phyloP scores from a whole-genome alignment of 92 coral and sea anemone species.

The Galaxea fascicularis region DNA sequence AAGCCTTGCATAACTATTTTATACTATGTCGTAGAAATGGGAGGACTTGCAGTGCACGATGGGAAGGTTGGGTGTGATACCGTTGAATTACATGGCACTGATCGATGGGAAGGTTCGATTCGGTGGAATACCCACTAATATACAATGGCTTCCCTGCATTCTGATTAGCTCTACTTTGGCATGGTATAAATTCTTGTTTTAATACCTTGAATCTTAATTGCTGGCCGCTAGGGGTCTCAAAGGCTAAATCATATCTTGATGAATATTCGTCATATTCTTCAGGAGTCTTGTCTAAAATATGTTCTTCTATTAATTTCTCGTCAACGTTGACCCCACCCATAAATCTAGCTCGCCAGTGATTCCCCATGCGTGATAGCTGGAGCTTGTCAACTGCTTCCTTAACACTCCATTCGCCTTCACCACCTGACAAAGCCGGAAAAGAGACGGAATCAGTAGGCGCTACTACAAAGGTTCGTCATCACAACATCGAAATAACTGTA shows the following conservation, averaged over 20 bases:
- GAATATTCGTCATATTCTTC: constrained; percentile 13
- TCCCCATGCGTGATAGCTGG: background rate
- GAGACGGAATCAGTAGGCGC: background rate
- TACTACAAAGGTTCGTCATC: too few relatives aligned
- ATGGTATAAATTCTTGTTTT: background rate
- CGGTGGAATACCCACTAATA: too few relatives aligned
- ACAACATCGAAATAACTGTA: too few relatives aligned
- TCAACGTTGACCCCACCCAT: background rate
- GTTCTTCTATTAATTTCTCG: constrained; percentile 1
- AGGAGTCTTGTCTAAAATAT: background rate
- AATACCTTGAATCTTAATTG: constrained; percentile 5
- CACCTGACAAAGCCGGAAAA: background rate
- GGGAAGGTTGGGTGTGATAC: too few relatives aligned
- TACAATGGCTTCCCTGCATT: background rate
- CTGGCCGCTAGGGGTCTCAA: background rate
- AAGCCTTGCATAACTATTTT: too few relatives aligned
- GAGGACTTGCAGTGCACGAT: too few relatives aligned
- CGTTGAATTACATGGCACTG: too few relatives aligned
- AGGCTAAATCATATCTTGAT: constrained; percentile 24
- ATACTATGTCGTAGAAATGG: too few relatives aligned
- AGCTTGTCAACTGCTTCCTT: background rate
- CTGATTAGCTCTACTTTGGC: background rate
- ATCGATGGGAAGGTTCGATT: too few relatives aligned
- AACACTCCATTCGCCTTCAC: background rate
- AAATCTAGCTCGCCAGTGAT: background rate